Base-by-base conservation (phyloP, 2,888 invertebrate genomes). In the Caenorhabditis angaria region DNA sequence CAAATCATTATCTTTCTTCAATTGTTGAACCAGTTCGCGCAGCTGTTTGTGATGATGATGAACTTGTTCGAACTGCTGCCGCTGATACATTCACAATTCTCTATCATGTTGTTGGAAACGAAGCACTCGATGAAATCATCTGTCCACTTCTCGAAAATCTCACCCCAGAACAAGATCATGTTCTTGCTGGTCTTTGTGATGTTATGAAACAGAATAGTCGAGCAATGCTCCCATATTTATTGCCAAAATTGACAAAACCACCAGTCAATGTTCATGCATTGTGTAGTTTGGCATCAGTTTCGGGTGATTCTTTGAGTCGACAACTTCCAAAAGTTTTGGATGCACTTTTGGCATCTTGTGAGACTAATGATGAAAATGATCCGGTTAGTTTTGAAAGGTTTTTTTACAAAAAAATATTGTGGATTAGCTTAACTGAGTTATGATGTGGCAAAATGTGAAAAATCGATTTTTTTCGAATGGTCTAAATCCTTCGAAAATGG, bases 11-110 rank as follows among this genome's bases (percentile, higher is more conserved):
- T 48, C 64, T 82, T n/a, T 53, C 67, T 2, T 48, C 72, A 3
- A 69, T 82, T 27, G 78, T 95, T 63, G 93, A 94, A 10, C 96
- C 97, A 2, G 97, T 99, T n/a, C 92, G 91, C 77, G 93, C 92
- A 88, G 97, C 97, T 2, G 90, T 99, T 62, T 94, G 94, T 87
- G 99, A 99, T 61, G 61, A 76, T 4, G 73, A 76, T 18, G 61
- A 68, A 22, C 53, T 53, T 1, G 97, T 91, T 0, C 91, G 99
- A 59, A 91, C 93, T 88, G 96, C 97, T 5, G 97, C 97, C 0
- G 97, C 97, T 12, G 93, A 93, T 87, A 96, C 97, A 0, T 99
- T 99, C 89, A 96, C 97, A 88, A 93, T 94, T 83, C 91, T 99
- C 80, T 96, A 97, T 90, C 92, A 93, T 55, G 77, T 95, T 94